A percentile compares a stretch with the other conserved stretches of the same genome.
Evolutionary conservation across 1,140 invertebrate genomes (phyloP).

Genomic region (Drosophila nebulosa): DNA sequence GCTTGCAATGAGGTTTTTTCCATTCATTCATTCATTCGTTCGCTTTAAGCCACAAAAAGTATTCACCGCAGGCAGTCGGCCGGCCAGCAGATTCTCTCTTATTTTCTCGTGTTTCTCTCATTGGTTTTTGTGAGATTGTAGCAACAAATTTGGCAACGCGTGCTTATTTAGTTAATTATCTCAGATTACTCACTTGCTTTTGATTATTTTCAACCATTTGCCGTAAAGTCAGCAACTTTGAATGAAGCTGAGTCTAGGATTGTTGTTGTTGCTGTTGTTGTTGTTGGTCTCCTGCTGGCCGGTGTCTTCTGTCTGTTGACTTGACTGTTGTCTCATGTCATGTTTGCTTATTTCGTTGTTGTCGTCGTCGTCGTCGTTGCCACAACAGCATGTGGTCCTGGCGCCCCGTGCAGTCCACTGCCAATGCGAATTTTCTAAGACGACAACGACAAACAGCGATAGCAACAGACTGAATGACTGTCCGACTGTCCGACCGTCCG

Average conservation of each 20-base stretch:
- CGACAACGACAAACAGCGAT: constrained; percentile 42
- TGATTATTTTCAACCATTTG: constrained; percentile 71
- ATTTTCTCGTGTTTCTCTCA: constrained; percentile 34
- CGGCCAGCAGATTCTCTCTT: background rate
- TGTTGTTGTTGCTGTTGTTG: no score
- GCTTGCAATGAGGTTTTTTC: background rate
- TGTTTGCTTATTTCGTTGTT: constrained; percentile 72
- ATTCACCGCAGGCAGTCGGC: constrained; percentile 23
- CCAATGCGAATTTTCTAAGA: constrained; percentile 72
- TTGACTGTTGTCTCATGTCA: constrained; percentile 37
- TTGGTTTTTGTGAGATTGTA: background rate
- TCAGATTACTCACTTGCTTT: constrained; percentile 68
- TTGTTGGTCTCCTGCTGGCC: constrained; percentile 3
- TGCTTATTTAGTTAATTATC: constrained; percentile 77
- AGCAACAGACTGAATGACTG: no score
- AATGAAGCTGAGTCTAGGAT: background rate
- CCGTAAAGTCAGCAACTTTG: constrained; percentile 75
- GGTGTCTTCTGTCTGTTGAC: constrained; percentile 1
- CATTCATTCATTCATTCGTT: background rate
- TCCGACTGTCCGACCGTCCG: no score
- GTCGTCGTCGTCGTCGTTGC: constrained; percentile 38
- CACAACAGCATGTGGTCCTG: constrained; percentile 61
- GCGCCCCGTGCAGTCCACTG: constrained; percentile 64
- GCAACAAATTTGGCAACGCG: constrained; percentile 71
- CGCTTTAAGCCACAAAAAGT: background rate